Evolutionary conservation across 2,888 invertebrate genomes (phyloP).

Genomic region (Amphipyra berbera): DNA sequence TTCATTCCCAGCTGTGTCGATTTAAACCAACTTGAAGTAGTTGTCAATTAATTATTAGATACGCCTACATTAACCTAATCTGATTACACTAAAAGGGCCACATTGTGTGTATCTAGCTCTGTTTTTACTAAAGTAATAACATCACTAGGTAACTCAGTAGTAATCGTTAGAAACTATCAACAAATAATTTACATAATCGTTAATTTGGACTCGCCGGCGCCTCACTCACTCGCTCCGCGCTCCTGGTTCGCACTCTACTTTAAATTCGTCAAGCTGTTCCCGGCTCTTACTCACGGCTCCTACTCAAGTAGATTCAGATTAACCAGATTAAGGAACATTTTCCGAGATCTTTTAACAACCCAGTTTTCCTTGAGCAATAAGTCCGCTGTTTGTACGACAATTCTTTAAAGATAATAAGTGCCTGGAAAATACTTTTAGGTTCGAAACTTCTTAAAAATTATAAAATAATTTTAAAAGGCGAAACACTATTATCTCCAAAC

Average conservation of each 20-base stretch:
- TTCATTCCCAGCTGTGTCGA: too few species aligned
- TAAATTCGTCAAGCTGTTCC: constrained; percentile 9
- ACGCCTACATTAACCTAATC: background rate
- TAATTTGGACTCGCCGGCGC: constrained; percentile 3
- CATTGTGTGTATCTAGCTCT: constrained; percentile 4
- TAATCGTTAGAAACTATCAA: constrained; percentile 18
- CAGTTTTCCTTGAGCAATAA: constrained; percentile 13
- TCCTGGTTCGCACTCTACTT: constrained; percentile 4
- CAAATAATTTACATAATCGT: constrained; percentile 43
- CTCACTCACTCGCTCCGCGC: constrained; percentile 8
- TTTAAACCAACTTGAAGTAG: too few species aligned
- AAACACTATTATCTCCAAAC: too few species aligned
- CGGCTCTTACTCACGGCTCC: background rate
- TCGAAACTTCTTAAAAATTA: too few species aligned
- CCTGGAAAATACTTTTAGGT: background rate
- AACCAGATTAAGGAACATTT: constrained; percentile 23
- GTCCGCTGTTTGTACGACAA: constrained; percentile 1
- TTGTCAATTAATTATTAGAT: too few species aligned
- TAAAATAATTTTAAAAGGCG: too few species aligned
- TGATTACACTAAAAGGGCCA: background rate
- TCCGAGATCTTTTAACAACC: constrained; percentile 6
- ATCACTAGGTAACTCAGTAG: constrained; percentile 3
- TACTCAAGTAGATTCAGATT: constrained; percentile 13
- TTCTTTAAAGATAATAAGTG: constrained; percentile 4
- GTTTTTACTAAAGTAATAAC: constrained; percentile 7